Percentiles rank a stretch among this genome's conserved stretches.
These are phyloP conservation scores for Brenthis ino DNA, from an alignment of 2,888 invertebrate species.

Conservation along the genomic window DNA sequence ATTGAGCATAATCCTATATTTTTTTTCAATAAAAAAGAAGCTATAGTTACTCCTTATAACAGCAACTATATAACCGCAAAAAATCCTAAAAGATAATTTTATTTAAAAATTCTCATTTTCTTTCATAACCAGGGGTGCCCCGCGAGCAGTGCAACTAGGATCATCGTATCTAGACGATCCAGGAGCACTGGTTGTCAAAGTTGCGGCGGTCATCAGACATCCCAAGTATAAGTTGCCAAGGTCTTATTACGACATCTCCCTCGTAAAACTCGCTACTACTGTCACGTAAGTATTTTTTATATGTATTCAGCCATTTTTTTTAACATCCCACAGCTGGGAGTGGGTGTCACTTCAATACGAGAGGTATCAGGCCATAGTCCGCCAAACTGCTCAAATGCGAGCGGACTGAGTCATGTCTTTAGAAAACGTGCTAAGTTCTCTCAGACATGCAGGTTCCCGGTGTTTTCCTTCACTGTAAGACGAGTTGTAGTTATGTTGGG, in stretches of 20 bases:
- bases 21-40: no score
- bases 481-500: no score
- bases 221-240: conserved; percentile 65
- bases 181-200: conserved; percentile 54
- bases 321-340: no score
- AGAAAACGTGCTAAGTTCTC: background rate
- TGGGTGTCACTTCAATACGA: no score
- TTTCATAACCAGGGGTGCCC: conserved; percentile 57
- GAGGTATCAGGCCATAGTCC: no score
- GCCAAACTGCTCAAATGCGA: no score
- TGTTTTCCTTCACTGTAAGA: no score
- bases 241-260: conserved; percentile 66
- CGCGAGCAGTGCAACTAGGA: conserved; percentile 66
- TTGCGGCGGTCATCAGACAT: conserved; percentile 58
- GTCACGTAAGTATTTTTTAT: conserved; percentile 56
- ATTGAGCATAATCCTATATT: no score
- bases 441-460: background rate
- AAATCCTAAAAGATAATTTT: background rate
- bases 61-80: background rate
- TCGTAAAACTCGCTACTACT: conserved; percentile 54
- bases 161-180: conserved; percentile 65
- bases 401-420: no score
- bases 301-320: no score
- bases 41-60: no score
- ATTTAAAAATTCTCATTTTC: background rate